phyloP scores from a whole-genome alignment of 2,888 invertebrate genomes.

The Ernsta delagoae region DNA sequence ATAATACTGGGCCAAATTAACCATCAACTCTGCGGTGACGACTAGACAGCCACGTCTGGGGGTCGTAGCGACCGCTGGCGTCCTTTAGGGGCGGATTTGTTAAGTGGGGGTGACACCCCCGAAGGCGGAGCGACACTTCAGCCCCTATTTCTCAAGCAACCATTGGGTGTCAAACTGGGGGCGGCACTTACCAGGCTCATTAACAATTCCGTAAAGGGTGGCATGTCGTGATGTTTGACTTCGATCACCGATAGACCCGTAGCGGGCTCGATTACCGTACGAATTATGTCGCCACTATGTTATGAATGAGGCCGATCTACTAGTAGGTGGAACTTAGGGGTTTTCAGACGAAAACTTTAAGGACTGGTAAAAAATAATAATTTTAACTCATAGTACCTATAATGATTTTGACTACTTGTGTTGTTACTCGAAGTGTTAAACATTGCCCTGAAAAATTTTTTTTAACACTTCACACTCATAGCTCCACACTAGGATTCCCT shows the following conservation, averaged over 20 bases:
- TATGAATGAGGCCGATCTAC: too few species aligned
- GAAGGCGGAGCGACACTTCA: constrained; percentile 10
- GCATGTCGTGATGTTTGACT: not conserved
- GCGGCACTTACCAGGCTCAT: constrained; percentile 8
- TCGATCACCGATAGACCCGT: constrained; percentile 2
- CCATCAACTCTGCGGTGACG: not conserved
- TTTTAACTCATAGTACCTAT: too few species aligned
- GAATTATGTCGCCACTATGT: not conserved
- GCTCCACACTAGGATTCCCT: too few species aligned
- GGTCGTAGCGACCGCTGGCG: not conserved
- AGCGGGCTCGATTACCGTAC: not conserved
- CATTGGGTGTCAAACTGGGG: not conserved
- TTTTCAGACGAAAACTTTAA: too few species aligned
- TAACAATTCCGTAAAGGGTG: constrained; percentile 8
- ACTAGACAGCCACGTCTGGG: not conserved
- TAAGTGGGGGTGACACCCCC: constrained; percentile 1
- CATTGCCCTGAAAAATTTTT: too few species aligned
- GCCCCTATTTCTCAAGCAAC: constrained; percentile 11
- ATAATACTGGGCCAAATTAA: not conserved
- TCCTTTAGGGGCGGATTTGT: constrained; percentile 2
- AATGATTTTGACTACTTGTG: too few species aligned
- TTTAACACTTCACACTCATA: too few species aligned
- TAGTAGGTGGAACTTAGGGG: too few species aligned
- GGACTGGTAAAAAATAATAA: too few species aligned
- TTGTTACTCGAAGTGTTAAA: too few species aligned